Conservation (phyloP, 2,888 invertebrate genomes). For the Acanthosepion lycidas region DNA sequence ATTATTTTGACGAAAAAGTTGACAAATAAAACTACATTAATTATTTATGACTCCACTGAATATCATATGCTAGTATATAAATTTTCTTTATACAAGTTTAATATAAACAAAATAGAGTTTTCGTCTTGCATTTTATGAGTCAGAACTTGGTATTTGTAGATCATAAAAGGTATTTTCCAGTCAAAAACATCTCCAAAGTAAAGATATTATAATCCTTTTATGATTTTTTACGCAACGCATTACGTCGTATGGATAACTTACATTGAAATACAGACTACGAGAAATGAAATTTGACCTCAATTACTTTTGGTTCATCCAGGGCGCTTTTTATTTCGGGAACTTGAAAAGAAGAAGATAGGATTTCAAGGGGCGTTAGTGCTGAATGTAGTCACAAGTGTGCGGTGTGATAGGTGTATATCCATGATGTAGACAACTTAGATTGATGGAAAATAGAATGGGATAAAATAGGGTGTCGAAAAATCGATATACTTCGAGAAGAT, state of each 20-base stretch:
- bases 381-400: not conserved
- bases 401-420: not conserved
- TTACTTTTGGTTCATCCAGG: not conserved
- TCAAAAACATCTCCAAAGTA: not conserved
- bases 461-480: constrained; percentile 33
- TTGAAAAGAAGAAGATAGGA: not conserved
- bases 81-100: too few species aligned
- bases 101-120: too few species aligned
- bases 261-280: not conserved
- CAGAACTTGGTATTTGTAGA: too few species aligned
- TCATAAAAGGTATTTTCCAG: not conserved
- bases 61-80: too few species aligned
- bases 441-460: not conserved
- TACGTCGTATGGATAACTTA: not conserved
- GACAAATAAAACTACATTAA: too few species aligned
- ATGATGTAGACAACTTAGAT: not conserved
- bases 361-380: not conserved
- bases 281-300: not conserved
- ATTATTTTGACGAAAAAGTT: too few species aligned
- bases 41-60: too few species aligned
- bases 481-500: not conserved
- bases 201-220: not conserved
- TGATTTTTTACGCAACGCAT: not conserved
- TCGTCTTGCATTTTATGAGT: too few species aligned
- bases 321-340: not conserved